phyloP scores from a whole-genome alignment of 2,888 invertebrate genomes.

The Oxycera nigricornis region DNA sequence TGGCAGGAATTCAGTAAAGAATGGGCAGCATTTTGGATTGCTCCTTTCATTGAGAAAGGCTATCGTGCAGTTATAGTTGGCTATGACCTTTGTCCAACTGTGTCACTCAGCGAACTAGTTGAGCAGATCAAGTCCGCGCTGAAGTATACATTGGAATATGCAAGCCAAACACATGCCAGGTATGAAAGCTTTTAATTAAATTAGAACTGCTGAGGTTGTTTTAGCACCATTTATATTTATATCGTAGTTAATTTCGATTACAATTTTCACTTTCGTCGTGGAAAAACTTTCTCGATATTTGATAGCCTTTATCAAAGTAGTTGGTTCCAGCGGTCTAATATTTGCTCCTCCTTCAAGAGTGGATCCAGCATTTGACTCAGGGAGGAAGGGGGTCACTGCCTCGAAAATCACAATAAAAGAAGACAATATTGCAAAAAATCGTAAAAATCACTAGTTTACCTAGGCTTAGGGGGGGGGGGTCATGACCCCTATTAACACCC shows the following conservation, averaged over 20 bases:
- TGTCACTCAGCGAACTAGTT: slow-evolving; percentile 68
- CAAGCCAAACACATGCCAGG: slow-evolving; percentile 69
- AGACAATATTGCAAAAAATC: no score
- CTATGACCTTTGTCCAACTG: slow-evolving; percentile 80
- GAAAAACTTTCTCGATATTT: no score
- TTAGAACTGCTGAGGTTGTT: not conserved
- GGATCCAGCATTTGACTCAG: no score
- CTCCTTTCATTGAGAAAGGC: slow-evolving; percentile 68
- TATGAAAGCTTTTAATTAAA: slow-evolving; percentile 53
- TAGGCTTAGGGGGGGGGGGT: no score
- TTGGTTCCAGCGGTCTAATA: no score
- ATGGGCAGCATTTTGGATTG: slow-evolving; percentile 69
- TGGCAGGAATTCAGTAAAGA: slow-evolving; percentile 80
- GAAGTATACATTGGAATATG: slow-evolving; percentile 70
- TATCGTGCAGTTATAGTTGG: slow-evolving; percentile 78
- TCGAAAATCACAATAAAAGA: no score
- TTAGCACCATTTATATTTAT: not conserved
- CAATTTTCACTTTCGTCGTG: no score
- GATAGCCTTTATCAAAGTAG: no score
- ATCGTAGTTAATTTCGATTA: not conserved
- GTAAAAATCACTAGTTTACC: no score
- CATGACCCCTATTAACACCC: no score
- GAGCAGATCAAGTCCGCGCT: slow-evolving; percentile 71
- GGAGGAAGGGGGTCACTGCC: no score
- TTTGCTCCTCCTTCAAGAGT: no score